Percentiles rank a stretch among this genome's conserved stretches.
Evolutionary conservation across 2,113 vertebrate species (phyloP).

Genomic region (Aphyosemion australe): DNA sequence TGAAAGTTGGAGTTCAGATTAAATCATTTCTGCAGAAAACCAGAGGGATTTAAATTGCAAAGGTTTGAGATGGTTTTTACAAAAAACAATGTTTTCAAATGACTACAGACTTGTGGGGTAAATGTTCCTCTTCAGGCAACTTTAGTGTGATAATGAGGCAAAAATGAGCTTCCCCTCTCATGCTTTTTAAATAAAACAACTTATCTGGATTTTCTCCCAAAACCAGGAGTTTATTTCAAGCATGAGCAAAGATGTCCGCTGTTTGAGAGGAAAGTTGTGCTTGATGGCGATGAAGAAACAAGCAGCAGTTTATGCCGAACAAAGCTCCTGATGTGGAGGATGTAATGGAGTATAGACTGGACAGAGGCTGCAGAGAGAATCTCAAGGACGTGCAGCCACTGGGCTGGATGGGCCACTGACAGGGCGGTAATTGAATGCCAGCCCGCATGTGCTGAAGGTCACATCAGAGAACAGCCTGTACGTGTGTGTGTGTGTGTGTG

Average conservation of each 20-base stretch:
- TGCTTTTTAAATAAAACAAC: too few relatives aligned
- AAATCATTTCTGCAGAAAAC: slow-evolving; percentile 21
- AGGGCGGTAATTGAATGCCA: slow-evolving; percentile 78
- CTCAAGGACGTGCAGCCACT: slow-evolving; percentile 69
- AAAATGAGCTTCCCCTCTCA: too few relatives aligned
- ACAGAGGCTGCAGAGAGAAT: slow-evolving; percentile 58
- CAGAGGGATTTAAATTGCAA: too few relatives aligned
- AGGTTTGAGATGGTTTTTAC: too few relatives aligned
- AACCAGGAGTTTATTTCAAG: slow-evolving; percentile 19
- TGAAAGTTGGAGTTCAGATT: background rate
- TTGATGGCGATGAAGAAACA: slow-evolving; percentile 23
- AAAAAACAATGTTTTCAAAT: slow-evolving; percentile 34
- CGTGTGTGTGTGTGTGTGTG: slow-evolving; percentile 25
- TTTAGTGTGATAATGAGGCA: slow-evolving; percentile 44
- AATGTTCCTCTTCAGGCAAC: slow-evolving; percentile 38
- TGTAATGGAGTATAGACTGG: slow-evolving; percentile 68
- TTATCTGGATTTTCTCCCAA: slow-evolving; percentile 34
- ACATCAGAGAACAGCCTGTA: slow-evolving; percentile 55
- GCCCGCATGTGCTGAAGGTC: slow-evolving; percentile 75
- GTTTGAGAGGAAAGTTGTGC: background rate
- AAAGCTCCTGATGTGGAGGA: slow-evolving; percentile 54
- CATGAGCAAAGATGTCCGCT: slow-evolving; percentile 2
- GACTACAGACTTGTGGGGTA: slow-evolving; percentile 49
- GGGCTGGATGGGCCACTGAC: slow-evolving; percentile 71
- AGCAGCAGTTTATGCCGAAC: slow-evolving; percentile 30